phyloP scores from a whole-genome alignment of 2,888 invertebrate species.

The Chymomyza caudatula region DNA sequence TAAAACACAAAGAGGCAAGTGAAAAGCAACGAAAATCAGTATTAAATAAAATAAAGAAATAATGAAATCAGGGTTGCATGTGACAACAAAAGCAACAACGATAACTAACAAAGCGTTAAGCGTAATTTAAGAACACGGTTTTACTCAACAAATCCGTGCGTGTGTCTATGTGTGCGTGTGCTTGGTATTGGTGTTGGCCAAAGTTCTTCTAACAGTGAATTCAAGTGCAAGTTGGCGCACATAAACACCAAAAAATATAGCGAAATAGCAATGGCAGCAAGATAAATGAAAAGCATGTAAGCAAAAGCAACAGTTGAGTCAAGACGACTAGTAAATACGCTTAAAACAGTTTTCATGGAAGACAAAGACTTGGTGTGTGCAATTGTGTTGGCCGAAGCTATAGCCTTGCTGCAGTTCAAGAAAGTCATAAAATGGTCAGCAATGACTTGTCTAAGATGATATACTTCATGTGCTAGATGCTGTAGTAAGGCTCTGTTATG shows the following conservation, averaged over 20 bases:
- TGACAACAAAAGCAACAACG: slow-evolving; percentile 8
- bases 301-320: background rate
- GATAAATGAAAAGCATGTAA: background rate
- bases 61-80: slow-evolving; percentile 1
- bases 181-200: background rate
- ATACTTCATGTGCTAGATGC: too few relatives aligned
- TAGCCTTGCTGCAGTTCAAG: too few relatives aligned
- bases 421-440: too few relatives aligned
- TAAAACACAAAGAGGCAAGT: slow-evolving; percentile 13
- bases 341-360: background rate
- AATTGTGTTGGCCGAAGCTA: too few relatives aligned
- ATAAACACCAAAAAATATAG: background rate
- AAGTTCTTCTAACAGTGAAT: background rate
- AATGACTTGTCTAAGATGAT: too few relatives aligned
- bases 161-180: slow-evolving; percentile 22
- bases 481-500: too few relatives aligned
- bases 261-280: background rate
- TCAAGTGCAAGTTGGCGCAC: background rate
- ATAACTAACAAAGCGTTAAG: slow-evolving; percentile 45
- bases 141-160: slow-evolving; percentile 15
- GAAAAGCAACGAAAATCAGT: slow-evolving; percentile 11
- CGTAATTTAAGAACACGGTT: slow-evolving; percentile 39
- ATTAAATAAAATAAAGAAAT: slow-evolving; percentile 15
- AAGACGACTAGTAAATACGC: background rate
- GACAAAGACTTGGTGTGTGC: too few relatives aligned